Percentiles rank a stretch among this genome's conserved stretches.
These are phyloP conservation scores for Ptilonorhynchus violaceus DNA, from an alignment of 2,113 vertebrate genomes.

Conservation along the genomic window DNA sequence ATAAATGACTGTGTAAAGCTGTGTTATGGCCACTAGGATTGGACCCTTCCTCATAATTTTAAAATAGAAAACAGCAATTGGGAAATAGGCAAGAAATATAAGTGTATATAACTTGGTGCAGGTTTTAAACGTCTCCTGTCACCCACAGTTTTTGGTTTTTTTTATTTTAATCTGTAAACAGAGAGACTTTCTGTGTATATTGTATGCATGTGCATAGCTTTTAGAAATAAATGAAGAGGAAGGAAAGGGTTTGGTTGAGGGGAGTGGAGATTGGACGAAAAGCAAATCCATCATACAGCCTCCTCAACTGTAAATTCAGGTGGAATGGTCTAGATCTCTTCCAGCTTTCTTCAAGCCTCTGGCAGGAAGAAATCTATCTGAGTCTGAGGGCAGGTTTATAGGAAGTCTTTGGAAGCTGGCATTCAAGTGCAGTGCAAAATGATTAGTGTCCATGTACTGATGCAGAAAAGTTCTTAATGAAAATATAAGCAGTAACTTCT, in stretches of 20 bases:
- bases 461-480: background rate
- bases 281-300: background rate
- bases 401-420: background rate
- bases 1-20: background rate
- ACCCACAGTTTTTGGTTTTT: background rate
- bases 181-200: background rate
- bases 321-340: background rate
- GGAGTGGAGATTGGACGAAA: background rate
- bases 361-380: background rate
- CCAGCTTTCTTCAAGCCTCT: background rate
- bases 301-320: background rate
- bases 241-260: background rate
- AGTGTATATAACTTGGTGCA: rapidly evolving
- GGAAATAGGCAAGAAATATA: background rate
- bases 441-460: rapidly evolving
- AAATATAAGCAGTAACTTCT: background rate
- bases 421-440: background rate
- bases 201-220: background rate
- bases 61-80: background rate
- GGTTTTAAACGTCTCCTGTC: background rate
- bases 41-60: background rate
- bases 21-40: background rate
- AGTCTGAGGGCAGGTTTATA: background rate
- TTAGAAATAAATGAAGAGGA: background rate
- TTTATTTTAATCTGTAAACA: background rate